Base-by-base conservation (phyloP, 2,797 vertebrate genomes). In the Coilia nasus region DNA sequence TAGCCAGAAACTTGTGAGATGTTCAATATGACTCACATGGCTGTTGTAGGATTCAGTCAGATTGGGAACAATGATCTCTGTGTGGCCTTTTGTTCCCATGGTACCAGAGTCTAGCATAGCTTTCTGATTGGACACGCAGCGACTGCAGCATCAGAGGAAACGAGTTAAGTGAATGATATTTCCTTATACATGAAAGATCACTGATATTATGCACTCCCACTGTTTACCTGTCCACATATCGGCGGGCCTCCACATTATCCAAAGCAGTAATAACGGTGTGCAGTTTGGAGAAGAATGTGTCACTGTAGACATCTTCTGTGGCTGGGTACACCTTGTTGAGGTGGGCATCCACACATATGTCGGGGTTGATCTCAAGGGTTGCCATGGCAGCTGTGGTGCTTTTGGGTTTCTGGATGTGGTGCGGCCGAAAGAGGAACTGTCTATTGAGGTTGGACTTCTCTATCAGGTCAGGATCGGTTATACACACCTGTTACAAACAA, bases 51-150 rank as follows among this genome's bases (percentile, higher is more conserved):
- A 99, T 91, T 99, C 98, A 0, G 98, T 99, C 93, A 99, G 91
- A 87, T 96, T 96, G 90, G 98, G 98, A 90, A 99, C 94, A 90
- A 99, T 97, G 83, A 98, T 95, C 95, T 99, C 98, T 0, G 98
- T 99, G 93, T 99, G 98, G 90, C 98, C 98, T 95, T 99, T 99
- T 0, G 98, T 99, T 91, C 98, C 98, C 98, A 99, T 99, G 75
- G 98, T 99, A 89, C 98, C 98, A 31, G 98, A 99, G 93, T 99
- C 98, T 87, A 99, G 93, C 83, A 99, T 96, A 90, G 98, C 96
- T 87, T 95, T 96, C 87, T 97, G 96, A 95, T 97, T 99, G 91
- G 97, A 97, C 90, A 99, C 94, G 83, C 97, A 96, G 83, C 98
- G 98, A 90, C 98, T 99, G 92, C 35, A 87, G 90, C 84, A 17